These are phyloP conservation scores for Zaprionus camerounensis DNA, from an alignment of 1,140 invertebrate species.

Conservation along the genomic window DNA sequence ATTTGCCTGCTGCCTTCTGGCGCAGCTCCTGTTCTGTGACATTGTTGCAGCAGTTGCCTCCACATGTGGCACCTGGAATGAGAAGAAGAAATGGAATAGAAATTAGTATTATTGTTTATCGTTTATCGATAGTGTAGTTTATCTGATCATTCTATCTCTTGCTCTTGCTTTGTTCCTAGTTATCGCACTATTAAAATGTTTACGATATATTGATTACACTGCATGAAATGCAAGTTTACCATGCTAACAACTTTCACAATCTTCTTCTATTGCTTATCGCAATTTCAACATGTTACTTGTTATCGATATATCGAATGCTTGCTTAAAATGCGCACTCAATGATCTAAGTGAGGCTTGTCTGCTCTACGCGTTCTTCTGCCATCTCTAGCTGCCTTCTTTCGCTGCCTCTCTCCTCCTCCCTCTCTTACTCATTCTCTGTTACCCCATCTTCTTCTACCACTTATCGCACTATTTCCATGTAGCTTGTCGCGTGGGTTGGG, in stretches of 20 bases:
- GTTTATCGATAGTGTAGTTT: too few relatives aligned
- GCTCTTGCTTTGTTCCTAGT: too few relatives aligned
- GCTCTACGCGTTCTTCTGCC: background rate
- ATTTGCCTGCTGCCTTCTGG: slow-evolving; percentile 71
- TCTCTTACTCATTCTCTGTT: background rate
- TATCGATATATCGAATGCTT: background rate
- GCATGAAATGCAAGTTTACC: too few relatives aligned
- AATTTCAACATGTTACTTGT: too few relatives aligned
- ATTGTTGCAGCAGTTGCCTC: slow-evolving; percentile 79
- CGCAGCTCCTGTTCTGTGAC: slow-evolving; percentile 73
- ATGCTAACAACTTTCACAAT: too few relatives aligned
- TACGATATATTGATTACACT: too few relatives aligned
- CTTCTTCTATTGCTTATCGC: too few relatives aligned
- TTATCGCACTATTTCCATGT: slow-evolving; percentile 1
- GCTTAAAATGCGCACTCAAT: background rate
- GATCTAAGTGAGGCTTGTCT: background rate
- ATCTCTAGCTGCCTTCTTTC: background rate
- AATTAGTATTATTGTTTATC: background rate
- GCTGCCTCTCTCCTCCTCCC: background rate
- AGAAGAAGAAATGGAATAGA: background rate
- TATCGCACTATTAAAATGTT: too few relatives aligned
- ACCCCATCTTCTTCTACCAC: background rate
- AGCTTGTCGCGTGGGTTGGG: slow-evolving; percentile 47
- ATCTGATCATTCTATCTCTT: too few relatives aligned
- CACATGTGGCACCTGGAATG: slow-evolving; percentile 75